Base-by-base conservation (phyloP, 23 tunicate species). In the Halocynthia roretzi region DNA sequence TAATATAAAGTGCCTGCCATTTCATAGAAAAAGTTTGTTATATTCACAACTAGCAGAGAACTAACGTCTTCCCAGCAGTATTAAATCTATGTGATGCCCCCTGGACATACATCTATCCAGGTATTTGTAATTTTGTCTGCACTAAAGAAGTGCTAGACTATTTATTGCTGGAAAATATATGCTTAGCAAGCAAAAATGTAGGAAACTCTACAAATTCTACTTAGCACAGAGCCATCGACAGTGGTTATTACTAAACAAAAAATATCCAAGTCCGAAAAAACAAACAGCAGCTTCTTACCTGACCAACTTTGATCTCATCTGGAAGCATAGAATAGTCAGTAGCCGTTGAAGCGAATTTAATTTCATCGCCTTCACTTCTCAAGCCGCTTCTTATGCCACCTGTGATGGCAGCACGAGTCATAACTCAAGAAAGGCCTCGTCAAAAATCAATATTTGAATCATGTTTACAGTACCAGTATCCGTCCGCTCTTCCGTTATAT, bases 291-390 rank as follows among this genome's bases (percentile, higher is more conserved):
- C 40, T 2, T 2, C 21, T 53, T 55, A 89, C 96, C 85, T 89
- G 85, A 20, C 96, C 96, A 53, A 89, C 96, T 89, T 89, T 89
- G 20, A 89, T 75, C 53, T 89, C 96, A 7, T 89, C 96, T 7
- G 96, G 88, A 67, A 84, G 67, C 67, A 72, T 82, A 48, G 82
- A 53, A 80, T 80, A 89, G 52, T 77, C 88, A 11, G 88, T 80
- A 6, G 82, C 85, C 5, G 88, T 80, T 12, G 88, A 80, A 6
- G 71, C 88, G 69, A 89, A 89, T 17, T 77, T 80, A 0, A 88
- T 83, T 56, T 83, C 95, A 57, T 88, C 95, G 23, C 80, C 96
- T 7, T 51, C 83, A 50, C 83, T 70, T 56, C 83, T 52, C 56
- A 52, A 8, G 57, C 56, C 12, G 53, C 15, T 70, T 56, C 83